These are phyloP conservation scores for Neolamprologus sp. DNA, from an alignment of 2,113 vertebrate species.

Conservation along the genomic window DNA sequence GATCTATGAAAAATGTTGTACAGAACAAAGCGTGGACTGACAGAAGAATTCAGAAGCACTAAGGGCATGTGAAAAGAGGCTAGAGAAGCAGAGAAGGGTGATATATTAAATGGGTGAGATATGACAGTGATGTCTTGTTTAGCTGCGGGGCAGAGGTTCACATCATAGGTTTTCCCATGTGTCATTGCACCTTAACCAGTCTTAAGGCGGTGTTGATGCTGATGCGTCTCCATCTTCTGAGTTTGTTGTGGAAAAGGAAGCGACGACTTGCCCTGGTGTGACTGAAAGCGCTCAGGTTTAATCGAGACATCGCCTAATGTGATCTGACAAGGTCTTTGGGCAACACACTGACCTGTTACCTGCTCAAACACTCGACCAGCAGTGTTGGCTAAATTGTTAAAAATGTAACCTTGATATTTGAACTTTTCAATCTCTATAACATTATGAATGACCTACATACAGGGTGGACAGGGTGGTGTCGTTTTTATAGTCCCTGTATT, in stretches of 20 bases:
- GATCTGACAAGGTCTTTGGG: conserved; percentile 1
- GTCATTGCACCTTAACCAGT: background rate
- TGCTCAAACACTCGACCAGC: background rate
- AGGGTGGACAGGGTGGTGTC: background rate
- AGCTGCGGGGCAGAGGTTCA: conserved; percentile 18
- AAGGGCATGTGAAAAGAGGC: conserved; percentile 3
- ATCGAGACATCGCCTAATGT: background rate
- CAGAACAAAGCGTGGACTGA: conserved; percentile 11
- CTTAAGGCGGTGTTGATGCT: background rate
- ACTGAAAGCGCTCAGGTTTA: background rate
- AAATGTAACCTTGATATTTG: background rate
- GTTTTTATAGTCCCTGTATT: background rate
- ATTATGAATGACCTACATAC: background rate
- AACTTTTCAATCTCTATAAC: background rate
- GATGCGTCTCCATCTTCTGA: background rate
- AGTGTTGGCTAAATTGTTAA: background rate
- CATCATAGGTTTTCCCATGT: background rate
- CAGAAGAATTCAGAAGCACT: background rate
- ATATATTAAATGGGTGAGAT: conserved; percentile 1
- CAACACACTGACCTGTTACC: background rate
- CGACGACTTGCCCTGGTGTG: background rate
- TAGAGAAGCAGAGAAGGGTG: background rate
- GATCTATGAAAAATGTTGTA: background rate
- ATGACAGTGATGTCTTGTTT: conserved; percentile 13
- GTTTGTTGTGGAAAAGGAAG: background rate